Conservation (phyloP, 1,140 invertebrate genomes). For the Frieseomelitta varia region DNA sequence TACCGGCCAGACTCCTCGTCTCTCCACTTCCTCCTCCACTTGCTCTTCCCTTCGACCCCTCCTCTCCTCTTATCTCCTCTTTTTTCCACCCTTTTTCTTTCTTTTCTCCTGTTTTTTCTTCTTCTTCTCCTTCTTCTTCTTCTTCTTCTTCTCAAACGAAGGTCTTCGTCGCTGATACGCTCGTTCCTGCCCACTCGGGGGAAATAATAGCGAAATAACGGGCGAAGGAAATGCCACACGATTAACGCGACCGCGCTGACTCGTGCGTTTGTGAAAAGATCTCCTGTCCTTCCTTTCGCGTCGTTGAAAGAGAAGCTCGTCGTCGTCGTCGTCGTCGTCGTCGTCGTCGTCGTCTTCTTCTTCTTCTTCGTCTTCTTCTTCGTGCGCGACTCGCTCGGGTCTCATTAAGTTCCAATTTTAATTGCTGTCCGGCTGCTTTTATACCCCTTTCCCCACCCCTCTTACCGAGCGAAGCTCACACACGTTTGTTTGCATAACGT, state of each 20-base stretch:
- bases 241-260: slow-evolving; percentile 1
- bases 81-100: neutral
- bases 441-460: neutral
- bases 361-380: too few species aligned
- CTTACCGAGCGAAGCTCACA: neutral
- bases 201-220: slow-evolving; percentile 19
- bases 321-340: too few species aligned
- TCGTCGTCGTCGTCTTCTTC: too few species aligned
- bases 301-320: neutral
- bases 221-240: slow-evolving; percentile 1
- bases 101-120: neutral
- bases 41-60: neutral
- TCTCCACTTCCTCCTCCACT: neutral
- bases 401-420: slow-evolving; percentile 30
- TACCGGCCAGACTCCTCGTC: neutral
- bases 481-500: neutral
- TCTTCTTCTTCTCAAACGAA: neutral
- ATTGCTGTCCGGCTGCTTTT: slow-evolving; percentile 2
- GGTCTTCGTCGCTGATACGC: neutral
- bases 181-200: too few species aligned
- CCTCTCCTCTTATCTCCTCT: too few species aligned
- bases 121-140: neutral
- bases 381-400: neutral
- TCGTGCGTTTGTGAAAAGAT: neutral
- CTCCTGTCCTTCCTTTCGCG: neutral